Evolutionary conservation across 2,888 invertebrate genomes (phyloP).

Genomic region (Hypolimnas misippus): DNA sequence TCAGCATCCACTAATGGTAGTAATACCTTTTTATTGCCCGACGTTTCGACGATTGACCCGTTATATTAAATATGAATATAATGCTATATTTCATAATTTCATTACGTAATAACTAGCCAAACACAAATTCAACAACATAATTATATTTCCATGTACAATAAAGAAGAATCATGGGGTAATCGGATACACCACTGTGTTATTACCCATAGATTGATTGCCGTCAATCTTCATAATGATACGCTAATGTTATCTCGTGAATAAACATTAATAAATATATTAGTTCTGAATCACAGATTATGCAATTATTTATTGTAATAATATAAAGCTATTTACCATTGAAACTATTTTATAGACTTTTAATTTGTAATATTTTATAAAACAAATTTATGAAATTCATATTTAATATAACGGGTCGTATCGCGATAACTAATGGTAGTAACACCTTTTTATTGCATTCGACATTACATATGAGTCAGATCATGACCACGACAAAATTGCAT

Average conservation of each 20-base stretch:
- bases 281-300: conserved; percentile 37
- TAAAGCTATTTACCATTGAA: conserved; percentile 1
- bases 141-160: conserved; percentile 6
- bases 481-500: no score
- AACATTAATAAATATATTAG: conserved; percentile 1
- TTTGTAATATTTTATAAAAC: not conserved
- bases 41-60: no score
- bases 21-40: no score
- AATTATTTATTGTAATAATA: conserved; percentile 16
- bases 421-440: no score
- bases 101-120: no score
- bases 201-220: conserved; percentile 59
- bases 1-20: no score
- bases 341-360: not conserved
- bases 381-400: no score
- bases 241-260: conserved; percentile 24
- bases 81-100: no score
- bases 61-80: no score
- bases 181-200: conserved; percentile 60
- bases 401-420: no score
- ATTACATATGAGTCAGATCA: no score
- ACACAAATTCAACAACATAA: not conserved
- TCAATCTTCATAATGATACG: conserved; percentile 67
- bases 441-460: no score
- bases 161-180: conserved; percentile 57